Percentiles rank a stretch among this genome's conserved stretches.
Conservation (phyloP, 2,113 vertebrate genomes). For the Oxygymnocypris stewartii region DNA sequence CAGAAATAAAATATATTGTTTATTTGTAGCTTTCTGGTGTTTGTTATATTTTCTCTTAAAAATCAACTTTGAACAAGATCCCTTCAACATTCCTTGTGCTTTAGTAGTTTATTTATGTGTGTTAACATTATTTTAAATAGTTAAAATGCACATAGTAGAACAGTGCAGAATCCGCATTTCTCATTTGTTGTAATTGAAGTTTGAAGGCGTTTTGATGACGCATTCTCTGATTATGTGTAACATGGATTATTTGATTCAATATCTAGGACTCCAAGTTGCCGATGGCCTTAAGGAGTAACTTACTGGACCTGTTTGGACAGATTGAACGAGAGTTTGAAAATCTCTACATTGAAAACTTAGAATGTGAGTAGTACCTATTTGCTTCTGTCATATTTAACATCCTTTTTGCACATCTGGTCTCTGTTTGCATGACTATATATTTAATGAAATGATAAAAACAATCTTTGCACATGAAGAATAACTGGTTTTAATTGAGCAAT, state of each 20-base stretch:
- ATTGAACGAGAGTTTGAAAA: slow-evolving; percentile 99
- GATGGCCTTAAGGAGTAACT: slow-evolving; percentile 85
- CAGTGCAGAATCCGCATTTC: neutral
- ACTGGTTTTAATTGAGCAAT: neutral
- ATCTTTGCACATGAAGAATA: neutral
- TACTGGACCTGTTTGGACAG: slow-evolving; percentile 95
- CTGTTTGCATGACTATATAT: neutral
- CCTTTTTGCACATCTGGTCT: neutral
- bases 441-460: neutral
- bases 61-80: neutral
- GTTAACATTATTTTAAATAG: neutral
- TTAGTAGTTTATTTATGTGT: neutral
- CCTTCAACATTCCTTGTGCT: no score
- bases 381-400: no score
- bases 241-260: slow-evolving; percentile 27
- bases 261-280: slow-evolving; percentile 94
- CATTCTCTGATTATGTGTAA: neutral
- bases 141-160: neutral
- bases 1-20: neutral
- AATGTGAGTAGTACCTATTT: slow-evolving; percentile 81
- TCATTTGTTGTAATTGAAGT: neutral
- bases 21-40: neutral
- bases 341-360: slow-evolving; percentile 96
- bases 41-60: neutral
- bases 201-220: neutral